Conservation (phyloP, 2,113 vertebrate species). For the Ancistrus triradiatus region DNA sequence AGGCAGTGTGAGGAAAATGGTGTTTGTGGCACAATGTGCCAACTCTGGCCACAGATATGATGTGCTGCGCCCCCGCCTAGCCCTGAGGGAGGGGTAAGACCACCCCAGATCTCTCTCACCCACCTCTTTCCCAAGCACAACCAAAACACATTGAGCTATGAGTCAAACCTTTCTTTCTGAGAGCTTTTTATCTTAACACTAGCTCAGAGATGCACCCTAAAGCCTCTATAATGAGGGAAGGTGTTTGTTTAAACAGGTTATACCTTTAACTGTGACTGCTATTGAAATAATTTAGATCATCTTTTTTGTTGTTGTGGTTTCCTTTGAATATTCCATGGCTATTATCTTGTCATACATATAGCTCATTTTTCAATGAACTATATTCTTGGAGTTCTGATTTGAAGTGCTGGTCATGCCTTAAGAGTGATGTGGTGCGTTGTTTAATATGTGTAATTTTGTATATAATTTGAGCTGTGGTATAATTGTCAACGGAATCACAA, state of each 20-base stretch:
- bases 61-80: constrained; percentile 58
- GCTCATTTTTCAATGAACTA: no score
- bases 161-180: constrained; percentile 46
- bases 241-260: constrained; percentile 26
- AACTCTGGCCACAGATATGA: constrained; percentile 52
- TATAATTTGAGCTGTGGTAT: no score
- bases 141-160: constrained; percentile 60
- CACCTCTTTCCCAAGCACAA: constrained; percentile 63
- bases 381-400: no score
- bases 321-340: not conserved
- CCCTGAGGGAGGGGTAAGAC: constrained; percentile 51
- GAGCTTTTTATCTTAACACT: constrained; percentile 46
- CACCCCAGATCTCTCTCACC: constrained; percentile 65
- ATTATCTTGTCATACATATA: not conserved
- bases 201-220: constrained; percentile 1
- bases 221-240: not conserved
- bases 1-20: constrained; percentile 53
- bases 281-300: constrained; percentile 54
- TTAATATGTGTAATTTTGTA: no score
- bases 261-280: constrained; percentile 47
- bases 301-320: constrained; percentile 42
- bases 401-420: no score
- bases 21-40: constrained; percentile 53
- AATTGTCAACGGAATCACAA: no score
- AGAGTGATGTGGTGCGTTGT: no score